Base-by-base conservation (phyloP, 1,140 invertebrate genomes). In the Drosophila paulistorum region DNA sequence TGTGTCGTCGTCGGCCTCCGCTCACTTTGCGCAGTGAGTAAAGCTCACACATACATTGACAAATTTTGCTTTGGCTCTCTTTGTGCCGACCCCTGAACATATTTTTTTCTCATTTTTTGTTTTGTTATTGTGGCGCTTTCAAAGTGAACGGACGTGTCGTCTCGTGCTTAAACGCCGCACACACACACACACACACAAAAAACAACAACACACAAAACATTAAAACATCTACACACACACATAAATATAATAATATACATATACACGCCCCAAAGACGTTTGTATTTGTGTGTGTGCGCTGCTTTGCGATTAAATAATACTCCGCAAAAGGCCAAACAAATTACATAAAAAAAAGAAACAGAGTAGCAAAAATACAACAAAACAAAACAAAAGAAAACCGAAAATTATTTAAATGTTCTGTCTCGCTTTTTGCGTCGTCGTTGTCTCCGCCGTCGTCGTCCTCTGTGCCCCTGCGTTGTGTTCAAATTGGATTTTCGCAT, bases 301-400 rank as follows among this genome's bases (percentile, higher is more conserved):
- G 57, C 67, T 63, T 67, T 79, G 80, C 76, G 83, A 86, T 87
- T 87, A 89, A 89, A 87, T 87, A 87, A 87, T 87, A 87, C 83
- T 89, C 84, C 83, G 64, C 79, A 79, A 87, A 85, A 86, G 75
- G 83, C 82, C 82, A 85, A 85, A 87, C 72, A 86, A 68, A 72
- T 75, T 73, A 75, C 72, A 83, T 75, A 74, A 65, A 71, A 74
- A 74, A 69, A 65, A 61, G n/a, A n/a, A n/a, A n/a, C n/a, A 17
- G 51, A 77, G 58, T 62, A 73, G 58, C 66, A 74, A 86, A 66
- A 69, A 71, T 69, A 71, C 65, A 83, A 71, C 39, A 7, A 61
- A 75, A 68, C 68, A 48, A 9, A n/a, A n/a, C n/a, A n/a, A n/a
- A n/a, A 61, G 69, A 20, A 65, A 68, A 70, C 39, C 48, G 58